Base-by-base conservation (phyloP, 2,797 vertebrate species). In the Anas bahamensis region DNA sequence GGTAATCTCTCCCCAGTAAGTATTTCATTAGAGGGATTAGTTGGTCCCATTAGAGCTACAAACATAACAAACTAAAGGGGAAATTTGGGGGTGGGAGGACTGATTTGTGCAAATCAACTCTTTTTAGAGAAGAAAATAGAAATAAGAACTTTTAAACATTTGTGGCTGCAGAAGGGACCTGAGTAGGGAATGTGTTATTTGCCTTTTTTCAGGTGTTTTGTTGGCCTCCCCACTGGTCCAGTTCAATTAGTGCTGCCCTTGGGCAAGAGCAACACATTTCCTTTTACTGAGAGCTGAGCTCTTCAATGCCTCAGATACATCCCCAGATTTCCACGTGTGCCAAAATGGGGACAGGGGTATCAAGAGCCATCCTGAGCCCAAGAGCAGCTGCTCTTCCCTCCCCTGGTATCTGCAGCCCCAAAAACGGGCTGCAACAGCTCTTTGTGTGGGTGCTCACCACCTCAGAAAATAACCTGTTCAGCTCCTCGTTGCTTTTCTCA, bases 11-110 rank as follows among this genome's bases (percentile, higher is more conserved):
- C 37, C 61, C 18, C 33, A 74, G 64, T 57, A 90, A 93, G 84
- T 75, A 85, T 85, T 93, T 84, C 44, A 59, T 86, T 46, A 85
- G 42, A 86, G 9, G 33, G 21, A 70, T 84, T 57, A 53, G 6
- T 2, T 59, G 13, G 5, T 88, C 81, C 82, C 17, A 31, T 80
- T 86, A 80, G 60, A 24, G 41, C 39, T 44, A 55, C 69, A 44
- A 76, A 83, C 29, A 6, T 22, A 29, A 22, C 28, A 15, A 64
- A 64, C 31, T 79, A 59, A 79, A 56, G 7, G 9, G 10, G 37
- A 31, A 83, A 84, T 13, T 23, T 72, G n/a, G 26, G 7, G 11
- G 35, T 72, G n/a, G n/a, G 8, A 10, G 35, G 64, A 4, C 3
- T 86, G 15, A 66, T 56, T 75, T 56, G 29, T 44, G 14, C 57